Percentiles rank a stretch among this genome's conserved stretches.
These are phyloP conservation scores for Drosophila tropicalis DNA, from an alignment of 1,140 invertebrate species.

Conservation along the genomic window DNA sequence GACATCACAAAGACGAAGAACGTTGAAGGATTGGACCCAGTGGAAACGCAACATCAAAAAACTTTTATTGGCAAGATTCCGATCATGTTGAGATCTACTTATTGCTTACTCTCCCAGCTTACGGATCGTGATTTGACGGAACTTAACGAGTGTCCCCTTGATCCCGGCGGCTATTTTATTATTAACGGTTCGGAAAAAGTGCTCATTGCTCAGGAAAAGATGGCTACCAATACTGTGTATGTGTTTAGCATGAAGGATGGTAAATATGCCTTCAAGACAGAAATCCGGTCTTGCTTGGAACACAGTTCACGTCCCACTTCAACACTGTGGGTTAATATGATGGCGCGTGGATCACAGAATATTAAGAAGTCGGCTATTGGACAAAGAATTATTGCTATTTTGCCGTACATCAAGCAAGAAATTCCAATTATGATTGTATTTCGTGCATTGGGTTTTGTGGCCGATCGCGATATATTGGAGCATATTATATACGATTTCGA, in stretches of 20 bases:
- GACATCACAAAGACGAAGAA: conserved; percentile 98
- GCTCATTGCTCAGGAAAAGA: conserved; percentile 99
- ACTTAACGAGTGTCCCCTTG: conserved; percentile 98
- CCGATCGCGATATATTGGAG: conserved; percentile 98
- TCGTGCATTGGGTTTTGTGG: conserved; percentile 97
- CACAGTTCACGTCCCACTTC: conserved; percentile 96
- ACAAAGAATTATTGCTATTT: conserved; percentile 97
- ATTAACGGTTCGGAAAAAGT: conserved; percentile 98
- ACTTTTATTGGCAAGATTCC: conserved; percentile 99
- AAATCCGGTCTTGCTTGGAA: conserved; percentile 97
- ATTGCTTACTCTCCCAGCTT: conserved; percentile 96
- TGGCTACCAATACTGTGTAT: conserved; percentile 99
- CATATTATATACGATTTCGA: conserved; percentile 99
- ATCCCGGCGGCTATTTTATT: conserved; percentile 98
- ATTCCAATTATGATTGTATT: conserved; percentile 99
- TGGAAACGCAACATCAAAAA: conserved; percentile 97
- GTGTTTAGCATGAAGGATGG: conserved; percentile 99
- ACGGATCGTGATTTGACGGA: conserved; percentile 99
- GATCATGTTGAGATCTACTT: conserved; percentile 99
- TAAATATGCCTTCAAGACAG: conserved; percentile 99
- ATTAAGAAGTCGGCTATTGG: conserved; percentile 99
- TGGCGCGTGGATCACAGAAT: conserved; percentile 97
- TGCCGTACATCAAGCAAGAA: conserved; percentile 99
- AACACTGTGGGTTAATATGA: conserved; percentile 99
- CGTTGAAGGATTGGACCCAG: conserved; percentile 94